phyloP scores from a whole-genome alignment of 2,113 vertebrate species.

The Crotalus horridus region DNA sequence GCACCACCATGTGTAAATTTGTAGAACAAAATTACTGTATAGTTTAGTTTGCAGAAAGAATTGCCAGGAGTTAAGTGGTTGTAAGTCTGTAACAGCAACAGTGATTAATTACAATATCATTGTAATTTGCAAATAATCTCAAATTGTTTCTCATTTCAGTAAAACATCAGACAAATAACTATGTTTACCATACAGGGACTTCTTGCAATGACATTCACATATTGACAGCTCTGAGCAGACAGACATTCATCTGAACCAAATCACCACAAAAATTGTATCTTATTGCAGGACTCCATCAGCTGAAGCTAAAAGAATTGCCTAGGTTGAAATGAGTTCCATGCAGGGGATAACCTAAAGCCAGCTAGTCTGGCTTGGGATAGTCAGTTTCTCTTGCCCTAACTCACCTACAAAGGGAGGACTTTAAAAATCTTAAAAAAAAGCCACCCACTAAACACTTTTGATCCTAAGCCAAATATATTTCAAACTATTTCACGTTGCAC shows the following conservation, averaged over 20 bases:
- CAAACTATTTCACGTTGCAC: neutral
- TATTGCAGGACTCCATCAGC: neutral
- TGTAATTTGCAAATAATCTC: neutral
- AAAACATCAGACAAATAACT: neutral
- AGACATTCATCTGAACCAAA: neutral
- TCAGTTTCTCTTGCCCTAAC: neutral
- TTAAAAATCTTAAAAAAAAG: neutral
- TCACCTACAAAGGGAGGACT: neutral
- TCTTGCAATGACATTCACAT: neutral
- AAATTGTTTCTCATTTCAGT: neutral
- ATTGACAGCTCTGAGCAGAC: neutral
- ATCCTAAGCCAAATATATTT: neutral
- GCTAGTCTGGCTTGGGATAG: neutral
- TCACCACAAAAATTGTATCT: neutral
- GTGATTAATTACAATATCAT: neutral
- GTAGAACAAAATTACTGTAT: neutral
- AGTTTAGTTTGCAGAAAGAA: neutral
- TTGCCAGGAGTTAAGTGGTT: neutral
- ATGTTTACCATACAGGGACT: neutral
- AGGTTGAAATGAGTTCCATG: neutral
- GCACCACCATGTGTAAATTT: conserved; percentile 6
- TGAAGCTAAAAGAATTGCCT: neutral
- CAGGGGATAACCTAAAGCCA: neutral
- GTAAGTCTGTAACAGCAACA: neutral
- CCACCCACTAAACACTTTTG: neutral